Evolutionary conservation across 2,113 vertebrate genomes (phyloP).

Genomic region (Thalassoma bifasciatum): DNA sequence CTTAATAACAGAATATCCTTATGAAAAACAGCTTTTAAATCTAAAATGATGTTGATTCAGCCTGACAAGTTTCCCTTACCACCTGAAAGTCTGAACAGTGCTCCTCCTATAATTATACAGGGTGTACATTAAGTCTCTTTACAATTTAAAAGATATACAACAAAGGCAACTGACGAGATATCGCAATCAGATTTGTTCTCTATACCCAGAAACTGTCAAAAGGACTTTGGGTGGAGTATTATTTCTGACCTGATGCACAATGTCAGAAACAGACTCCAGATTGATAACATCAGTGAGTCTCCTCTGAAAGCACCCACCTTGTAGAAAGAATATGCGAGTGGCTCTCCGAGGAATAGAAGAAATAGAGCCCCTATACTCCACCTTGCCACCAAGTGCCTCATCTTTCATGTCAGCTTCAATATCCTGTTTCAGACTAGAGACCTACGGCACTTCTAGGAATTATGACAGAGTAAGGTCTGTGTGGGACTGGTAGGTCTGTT

Average conservation of each 20-base stretch:
- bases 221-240: not conserved
- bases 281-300: conserved; percentile 47
- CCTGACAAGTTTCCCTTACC: too few species aligned
- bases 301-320: conserved; percentile 61
- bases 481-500: not conserved
- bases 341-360: conserved; percentile 56
- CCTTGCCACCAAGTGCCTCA: conserved; percentile 23
- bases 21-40: too few species aligned
- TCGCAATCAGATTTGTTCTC: too few species aligned
- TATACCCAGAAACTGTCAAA: too few species aligned
- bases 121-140: too few species aligned
- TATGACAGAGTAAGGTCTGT: not conserved
- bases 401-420: conserved; percentile 64
- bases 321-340: conserved; percentile 51
- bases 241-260: not conserved
- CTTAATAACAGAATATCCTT: too few species aligned
- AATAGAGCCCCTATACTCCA: conserved; percentile 37
- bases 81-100: too few species aligned
- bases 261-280: conserved; percentile 27
- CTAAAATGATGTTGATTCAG: too few species aligned
- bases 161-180: too few species aligned
- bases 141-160: too few species aligned
- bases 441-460: conserved; percentile 19
- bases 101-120: too few species aligned
- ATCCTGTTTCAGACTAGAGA: conserved; percentile 59